A percentile compares a stretch with the other conserved stretches of the same genome.
phyloP scores from a whole-genome alignment of 2,888 invertebrate genomes.

The Leucophenga montana region DNA sequence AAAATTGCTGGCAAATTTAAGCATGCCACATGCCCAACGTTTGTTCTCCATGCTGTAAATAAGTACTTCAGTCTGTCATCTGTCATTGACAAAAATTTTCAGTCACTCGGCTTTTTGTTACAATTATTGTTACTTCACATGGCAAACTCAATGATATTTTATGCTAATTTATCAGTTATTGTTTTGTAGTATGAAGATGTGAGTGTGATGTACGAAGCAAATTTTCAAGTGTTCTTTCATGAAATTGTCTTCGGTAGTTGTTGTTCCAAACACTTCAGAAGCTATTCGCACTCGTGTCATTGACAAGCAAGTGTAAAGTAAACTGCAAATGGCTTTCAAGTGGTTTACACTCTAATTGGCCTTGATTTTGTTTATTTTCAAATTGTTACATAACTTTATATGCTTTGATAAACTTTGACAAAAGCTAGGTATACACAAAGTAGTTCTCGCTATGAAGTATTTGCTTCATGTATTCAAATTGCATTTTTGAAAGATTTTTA shows the following conservation, averaged over 20 bases:
- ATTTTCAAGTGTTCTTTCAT: constrained; percentile 10
- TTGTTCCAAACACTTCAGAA: constrained; percentile 8
- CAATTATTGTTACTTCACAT: constrained; percentile 15
- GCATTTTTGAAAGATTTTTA: too few species aligned
- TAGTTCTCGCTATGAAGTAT: too few species aligned
- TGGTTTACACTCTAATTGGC: constrained; percentile 36
- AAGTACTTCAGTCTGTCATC: neutral
- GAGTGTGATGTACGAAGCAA: neutral
- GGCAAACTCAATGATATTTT: constrained; percentile 7
- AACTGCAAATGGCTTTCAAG: constrained; percentile 56
- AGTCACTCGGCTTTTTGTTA: constrained; percentile 13
- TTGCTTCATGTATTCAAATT: too few species aligned
- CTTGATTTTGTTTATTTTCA: constrained; percentile 14
- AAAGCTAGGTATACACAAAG: too few species aligned
- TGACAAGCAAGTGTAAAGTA: constrained; percentile 44
- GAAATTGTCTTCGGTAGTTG: neutral
- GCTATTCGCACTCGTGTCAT: neutral
- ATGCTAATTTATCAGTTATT: constrained; percentile 24
- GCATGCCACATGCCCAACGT: too few species aligned
- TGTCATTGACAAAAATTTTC: constrained; percentile 20
- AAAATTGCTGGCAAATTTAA: constrained; percentile 14
- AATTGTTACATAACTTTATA: too few species aligned
- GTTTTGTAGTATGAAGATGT: constrained; percentile 8
- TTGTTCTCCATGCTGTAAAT: neutral
- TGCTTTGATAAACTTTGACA: too few species aligned